Evolutionary conservation across 30 jellyfish, hydroid and myxozoan genomes (phyloP), one percentile per base, ranked within the genome.

Genomic region (Rhopilema esculentum): DNA sequence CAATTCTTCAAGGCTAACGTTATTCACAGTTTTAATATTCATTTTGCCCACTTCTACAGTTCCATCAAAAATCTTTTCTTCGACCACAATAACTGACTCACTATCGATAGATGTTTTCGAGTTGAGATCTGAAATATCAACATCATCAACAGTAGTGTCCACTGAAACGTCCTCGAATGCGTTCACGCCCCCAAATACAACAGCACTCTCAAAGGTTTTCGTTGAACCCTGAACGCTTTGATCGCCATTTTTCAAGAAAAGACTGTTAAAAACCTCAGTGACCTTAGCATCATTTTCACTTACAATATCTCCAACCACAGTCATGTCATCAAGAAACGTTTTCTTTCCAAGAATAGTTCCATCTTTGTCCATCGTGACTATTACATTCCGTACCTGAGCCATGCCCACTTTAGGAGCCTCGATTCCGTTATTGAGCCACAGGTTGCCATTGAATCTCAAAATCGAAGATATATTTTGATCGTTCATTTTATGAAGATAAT

Each of bases 141-240:
- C 97, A 18, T 88, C 91, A 57, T 92, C 96, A 30, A 92, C 82
- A 0, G 95, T 86, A 9, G 70, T 57, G 16, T 52, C 24, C 1
- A 87, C 91, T 30, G 62, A 74, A 49, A 86, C 79, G 40, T 65
- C 70, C 22, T 32, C 79, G 15, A 20, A 25, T 18, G 69, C 80
- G 17, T n/a, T 49, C 15, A 69, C 12, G 2, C 15, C 28, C 1
- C 73, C 73, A 0, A 15, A n/a, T 63, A 65, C 29, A 16, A 27
- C 75, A 49, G 17, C 73, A 4, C 62, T 24, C 1, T 18, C 49
- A 52, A 62, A 80, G 53, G 16, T 18, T 69, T 80, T 80, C 7
- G 27, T 29, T 12, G 49, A 65, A 12, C 86, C 95, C 12, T 91
- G n/a, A 25, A 87, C 80, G 17, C 8, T 31, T 62, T 92, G 98